Conservation (phyloP, 2,797 vertebrate genomes). For the Enteromius mattozi region DNA sequence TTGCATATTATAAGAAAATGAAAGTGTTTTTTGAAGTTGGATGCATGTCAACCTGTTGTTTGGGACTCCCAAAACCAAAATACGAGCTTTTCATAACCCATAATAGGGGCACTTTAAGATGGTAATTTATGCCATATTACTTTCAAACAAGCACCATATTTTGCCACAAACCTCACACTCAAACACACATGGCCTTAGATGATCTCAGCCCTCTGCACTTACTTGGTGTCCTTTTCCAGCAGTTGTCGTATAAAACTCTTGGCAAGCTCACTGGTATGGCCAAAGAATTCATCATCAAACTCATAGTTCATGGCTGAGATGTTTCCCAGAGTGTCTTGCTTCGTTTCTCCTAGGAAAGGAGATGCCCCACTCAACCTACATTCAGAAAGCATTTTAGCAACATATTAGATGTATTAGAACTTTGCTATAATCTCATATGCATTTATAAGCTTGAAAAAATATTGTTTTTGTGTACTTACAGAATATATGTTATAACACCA, state of each 20-base stretch:
- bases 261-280: slow-evolving; percentile 92
- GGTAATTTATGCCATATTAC: background rate
- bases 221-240: slow-evolving; percentile 91
- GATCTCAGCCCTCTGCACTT: slow-evolving; percentile 55
- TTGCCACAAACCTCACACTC: background rate
- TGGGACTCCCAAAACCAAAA: too few relatives aligned
- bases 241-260: slow-evolving; percentile 94
- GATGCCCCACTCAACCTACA: slow-evolving; percentile 92
- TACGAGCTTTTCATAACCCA: too few relatives aligned
- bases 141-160: background rate
- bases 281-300: slow-evolving; percentile 95
- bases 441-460: background rate
- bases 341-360: slow-evolving; percentile 93
- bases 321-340: slow-evolving; percentile 94
- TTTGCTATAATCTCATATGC: background rate
- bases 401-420: background rate
- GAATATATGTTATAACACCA: slow-evolving; percentile 96
- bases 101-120: background rate
- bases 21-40: too few relatives aligned
- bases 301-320: slow-evolving; percentile 92
- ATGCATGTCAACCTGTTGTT: too few relatives aligned
- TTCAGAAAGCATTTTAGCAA: background rate
- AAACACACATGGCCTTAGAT: background rate
- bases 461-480: slow-evolving; percentile 83
- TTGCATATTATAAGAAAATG: too few relatives aligned